These are phyloP conservation scores for Dryoscopus gambensis DNA, from an alignment of 2,113 vertebrate genomes.

Conservation along the genomic window DNA sequence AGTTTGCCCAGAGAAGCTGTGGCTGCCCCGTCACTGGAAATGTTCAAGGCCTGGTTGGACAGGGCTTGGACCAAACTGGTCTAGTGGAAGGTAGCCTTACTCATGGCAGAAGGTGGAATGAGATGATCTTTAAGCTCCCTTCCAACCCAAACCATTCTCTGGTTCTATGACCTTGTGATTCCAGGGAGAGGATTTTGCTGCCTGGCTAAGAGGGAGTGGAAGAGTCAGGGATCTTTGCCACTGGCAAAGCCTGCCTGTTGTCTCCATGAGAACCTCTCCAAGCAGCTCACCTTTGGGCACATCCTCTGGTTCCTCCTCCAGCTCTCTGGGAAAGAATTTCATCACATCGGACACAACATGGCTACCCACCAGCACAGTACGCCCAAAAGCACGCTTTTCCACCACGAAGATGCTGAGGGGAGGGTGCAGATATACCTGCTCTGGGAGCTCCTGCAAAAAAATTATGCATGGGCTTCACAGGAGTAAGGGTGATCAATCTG, in stretches of 20 bases:
- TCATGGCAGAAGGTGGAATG: background rate
- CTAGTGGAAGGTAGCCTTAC: background rate
- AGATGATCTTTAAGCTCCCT: background rate
- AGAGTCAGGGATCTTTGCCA: background rate
- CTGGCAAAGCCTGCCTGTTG: background rate
- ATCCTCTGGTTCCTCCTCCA: slow-evolving; percentile 68
- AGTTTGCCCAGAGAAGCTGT: background rate
- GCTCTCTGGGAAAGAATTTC: slow-evolving; percentile 76
- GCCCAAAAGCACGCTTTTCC: slow-evolving; percentile 86
- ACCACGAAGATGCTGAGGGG: slow-evolving; percentile 90
- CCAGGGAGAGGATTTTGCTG: background rate
- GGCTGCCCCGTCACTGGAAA: background rate
- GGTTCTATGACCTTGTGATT: background rate
- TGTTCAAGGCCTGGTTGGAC: background rate
- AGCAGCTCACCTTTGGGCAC: slow-evolving; percentile 54
- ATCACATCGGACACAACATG: slow-evolving; percentile 84
- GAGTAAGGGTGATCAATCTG: background rate
- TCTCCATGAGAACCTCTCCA: background rate
- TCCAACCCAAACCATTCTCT: background rate
- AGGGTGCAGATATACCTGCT: slow-evolving; percentile 89
- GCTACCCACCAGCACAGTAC: slow-evolving; percentile 83
- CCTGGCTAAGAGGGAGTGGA: background rate
- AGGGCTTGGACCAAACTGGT: background rate
- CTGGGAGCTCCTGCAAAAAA: slow-evolving; percentile 83
- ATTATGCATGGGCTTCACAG: background rate